Evolutionary conservation across 2,797 vertebrate species (phyloP), one percentile per base, ranked within the genome.

Genomic region (Megalops cyprinoides): DNA sequence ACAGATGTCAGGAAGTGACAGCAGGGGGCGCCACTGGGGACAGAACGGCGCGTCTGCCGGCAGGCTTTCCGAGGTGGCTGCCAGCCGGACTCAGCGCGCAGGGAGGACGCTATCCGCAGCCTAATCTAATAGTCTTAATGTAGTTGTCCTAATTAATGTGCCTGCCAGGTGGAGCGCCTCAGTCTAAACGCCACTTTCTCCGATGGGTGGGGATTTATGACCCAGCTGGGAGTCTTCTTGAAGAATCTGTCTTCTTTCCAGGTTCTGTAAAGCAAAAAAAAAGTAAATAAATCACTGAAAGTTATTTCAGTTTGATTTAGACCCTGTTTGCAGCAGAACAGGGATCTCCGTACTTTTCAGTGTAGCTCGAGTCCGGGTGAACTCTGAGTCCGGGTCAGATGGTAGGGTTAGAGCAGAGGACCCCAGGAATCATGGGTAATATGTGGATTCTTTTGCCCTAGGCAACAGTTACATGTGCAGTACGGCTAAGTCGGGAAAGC

Each of bases 321-420:
- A 42, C 7, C 39, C 42, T 42, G 9, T 23, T 23, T 2, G 18
- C 51, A 10, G 3, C 51, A 2, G 15, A 91, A 92, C 91, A 92
- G 84, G 87, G 88, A 83, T n/a, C n/a, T n/a, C n/a, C n/a, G n/a
- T n/a, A n/a, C n/a, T n/a, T n/a, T n/a, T n/a, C n/a, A n/a, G n/a
- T n/a, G n/a, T n/a, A n/a, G n/a, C n/a, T n/a, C n/a, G n/a, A n/a
- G n/a, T n/a, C n/a, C n/a, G n/a, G n/a, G n/a, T n/a, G n/a, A n/a
- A n/a, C n/a, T n/a, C n/a, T n/a, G n/a, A n/a, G n/a, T n/a, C n/a
- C n/a, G n/a, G n/a, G n/a, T n/a, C n/a, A n/a, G n/a, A n/a, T n/a
- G n/a, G n/a, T n/a, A n/a, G n/a, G n/a, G n/a, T n/a, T n/a, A n/a
- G n/a, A n/a, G n/a, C n/a, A n/a, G n/a, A n/a, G n/a, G n/a, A n/a